These are phyloP conservation scores for Ectobius pallidus DNA, from an alignment of 2,888 invertebrate genomes.

Conservation along the genomic window DNA sequence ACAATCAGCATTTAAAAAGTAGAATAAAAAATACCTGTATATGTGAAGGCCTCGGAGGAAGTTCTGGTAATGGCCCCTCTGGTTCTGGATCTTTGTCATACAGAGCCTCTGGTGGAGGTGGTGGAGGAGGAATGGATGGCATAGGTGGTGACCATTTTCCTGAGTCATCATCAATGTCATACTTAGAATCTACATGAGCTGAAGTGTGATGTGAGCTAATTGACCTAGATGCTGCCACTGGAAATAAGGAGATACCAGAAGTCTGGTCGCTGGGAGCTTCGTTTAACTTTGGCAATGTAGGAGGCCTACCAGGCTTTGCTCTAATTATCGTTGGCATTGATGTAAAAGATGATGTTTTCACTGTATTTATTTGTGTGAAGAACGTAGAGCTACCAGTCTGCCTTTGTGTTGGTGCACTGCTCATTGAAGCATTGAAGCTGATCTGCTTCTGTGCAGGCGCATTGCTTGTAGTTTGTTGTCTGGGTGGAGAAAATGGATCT, in stretches of 20 bases:
- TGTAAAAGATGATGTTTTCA: background rate
- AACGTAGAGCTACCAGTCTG: background rate
- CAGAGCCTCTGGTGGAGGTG: constrained; percentile 64
- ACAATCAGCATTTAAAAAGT: too few species aligned
- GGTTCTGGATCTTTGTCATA: constrained; percentile 48
- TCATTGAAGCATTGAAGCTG: too few species aligned
- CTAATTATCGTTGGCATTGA: constrained; percentile 77
- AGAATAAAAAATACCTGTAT: too few species aligned
- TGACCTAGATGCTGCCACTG: background rate
- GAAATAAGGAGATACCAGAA: background rate
- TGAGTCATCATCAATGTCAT: constrained; percentile 30
- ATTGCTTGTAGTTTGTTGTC: background rate
- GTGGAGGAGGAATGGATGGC: constrained; percentile 80
- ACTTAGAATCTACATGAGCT: background rate
- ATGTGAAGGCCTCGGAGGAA: constrained; percentile 46
- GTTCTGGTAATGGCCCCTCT: constrained; percentile 44
- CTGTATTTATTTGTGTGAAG: background rate
- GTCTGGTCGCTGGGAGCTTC: background rate
- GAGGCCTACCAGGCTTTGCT: constrained; percentile 64
- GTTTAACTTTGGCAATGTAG: constrained; percentile 56
- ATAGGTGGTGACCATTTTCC: constrained; percentile 69
- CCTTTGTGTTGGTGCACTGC: background rate
- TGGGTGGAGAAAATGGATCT: constrained; percentile 64
- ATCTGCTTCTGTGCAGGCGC: too few species aligned
- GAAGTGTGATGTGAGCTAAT: too few species aligned